A percentile compares a stretch with the other conserved stretches of the same genome.
Conservation (phyloP, 2,113 vertebrate species). For the Hemicordylus capensis region DNA sequence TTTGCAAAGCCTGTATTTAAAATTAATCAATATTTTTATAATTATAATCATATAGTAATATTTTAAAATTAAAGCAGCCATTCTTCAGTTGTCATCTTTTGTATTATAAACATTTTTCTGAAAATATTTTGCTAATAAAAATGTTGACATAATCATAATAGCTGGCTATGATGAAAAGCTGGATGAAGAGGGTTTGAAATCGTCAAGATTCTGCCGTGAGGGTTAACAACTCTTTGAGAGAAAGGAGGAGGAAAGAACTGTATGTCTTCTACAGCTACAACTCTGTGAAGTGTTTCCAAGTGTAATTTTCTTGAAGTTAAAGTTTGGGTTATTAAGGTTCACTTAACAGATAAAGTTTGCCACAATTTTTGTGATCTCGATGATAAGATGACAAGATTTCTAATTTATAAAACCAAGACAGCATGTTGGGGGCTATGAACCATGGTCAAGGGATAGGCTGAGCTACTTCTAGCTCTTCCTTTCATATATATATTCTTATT, state of each 20-base stretch:
- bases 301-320: conserved; percentile 81
- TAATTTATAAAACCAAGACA: conserved; percentile 73
- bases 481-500: conserved; percentile 48
- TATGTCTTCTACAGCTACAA: conserved; percentile 62
- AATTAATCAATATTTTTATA: background rate
- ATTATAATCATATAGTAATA: background rate
- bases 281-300: conserved; percentile 72
- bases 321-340: conserved; percentile 78
- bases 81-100: background rate
- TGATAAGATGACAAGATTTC: conserved; percentile 78
- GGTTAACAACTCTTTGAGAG: conserved; percentile 22
- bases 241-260: conserved; percentile 58
- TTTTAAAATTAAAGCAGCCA: background rate
- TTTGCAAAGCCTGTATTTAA: background rate
- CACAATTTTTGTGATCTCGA: conserved; percentile 71
- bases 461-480: conserved; percentile 45
- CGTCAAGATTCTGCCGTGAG: background rate
- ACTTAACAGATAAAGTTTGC: conserved; percentile 79
- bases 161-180: background rate
- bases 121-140: background rate
- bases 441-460: conserved; percentile 54
- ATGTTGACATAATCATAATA: background rate
- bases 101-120: background rate
- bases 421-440: conserved; percentile 73
- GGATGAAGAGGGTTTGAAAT: background rate